Percentiles rank a stretch among this genome's conserved stretches.
phyloP scores from a whole-genome alignment of 2,113 vertebrate species.

The Barnardius zonarius region DNA sequence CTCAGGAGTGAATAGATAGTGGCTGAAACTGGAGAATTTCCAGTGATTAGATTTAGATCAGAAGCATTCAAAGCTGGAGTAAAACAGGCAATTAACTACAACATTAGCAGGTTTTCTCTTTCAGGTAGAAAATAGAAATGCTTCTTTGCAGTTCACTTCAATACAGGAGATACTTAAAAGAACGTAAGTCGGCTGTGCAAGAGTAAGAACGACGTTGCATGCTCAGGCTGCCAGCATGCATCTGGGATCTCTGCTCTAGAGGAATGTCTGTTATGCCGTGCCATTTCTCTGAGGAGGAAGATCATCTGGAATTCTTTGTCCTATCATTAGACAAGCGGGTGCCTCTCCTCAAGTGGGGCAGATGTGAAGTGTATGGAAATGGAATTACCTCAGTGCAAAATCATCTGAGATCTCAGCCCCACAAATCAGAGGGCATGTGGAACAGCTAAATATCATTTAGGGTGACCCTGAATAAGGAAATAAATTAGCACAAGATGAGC shows the following conservation, averaged over 20 bases:
- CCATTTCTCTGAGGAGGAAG: neutral
- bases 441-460: neutral
- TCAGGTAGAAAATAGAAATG: neutral
- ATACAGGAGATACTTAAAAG: neutral
- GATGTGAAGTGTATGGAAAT: neutral
- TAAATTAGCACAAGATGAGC: neutral
- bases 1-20: neutral
- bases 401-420: neutral
- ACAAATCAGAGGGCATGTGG: neutral
- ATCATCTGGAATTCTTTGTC: slow-evolving; percentile 19
- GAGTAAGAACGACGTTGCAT: neutral
- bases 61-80: neutral
- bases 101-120: neutral
- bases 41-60: neutral
- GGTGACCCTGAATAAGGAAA: neutral
- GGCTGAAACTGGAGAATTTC: neutral
- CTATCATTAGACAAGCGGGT: slow-evolving; percentile 7
- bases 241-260: neutral
- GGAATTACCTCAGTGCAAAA: slow-evolving; percentile 5
- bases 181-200: neutral
- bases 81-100: neutral
- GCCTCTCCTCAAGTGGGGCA: slow-evolving; percentile 6
- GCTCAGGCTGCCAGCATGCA: neutral
- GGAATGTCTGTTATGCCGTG: neutral
- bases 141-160: neutral